phyloP scores from a whole-genome alignment of 1,140 invertebrate genomes.

The Caerostris extrusa region DNA sequence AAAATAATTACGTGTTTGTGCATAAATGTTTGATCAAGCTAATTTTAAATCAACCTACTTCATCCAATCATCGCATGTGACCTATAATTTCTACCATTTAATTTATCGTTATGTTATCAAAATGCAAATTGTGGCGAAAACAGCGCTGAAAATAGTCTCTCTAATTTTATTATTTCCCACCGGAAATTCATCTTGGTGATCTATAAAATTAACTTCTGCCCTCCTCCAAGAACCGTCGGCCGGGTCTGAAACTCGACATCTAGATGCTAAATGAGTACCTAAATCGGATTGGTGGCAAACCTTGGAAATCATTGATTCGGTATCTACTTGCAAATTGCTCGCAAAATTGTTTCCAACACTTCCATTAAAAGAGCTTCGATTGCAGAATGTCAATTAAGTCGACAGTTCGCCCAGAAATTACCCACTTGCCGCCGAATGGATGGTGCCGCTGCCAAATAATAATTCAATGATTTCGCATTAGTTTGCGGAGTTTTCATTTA shows the following conservation, averaged over 20 bases:
- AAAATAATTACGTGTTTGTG: too few species aligned
- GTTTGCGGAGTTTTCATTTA: conserved; percentile 35
- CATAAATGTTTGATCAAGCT: too few species aligned
- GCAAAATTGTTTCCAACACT: conserved; percentile 66
- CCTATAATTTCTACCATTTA: too few species aligned
- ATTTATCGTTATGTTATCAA: neutral
- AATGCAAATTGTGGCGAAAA: neutral
- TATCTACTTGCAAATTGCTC: conserved; percentile 70
- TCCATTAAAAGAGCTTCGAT: conserved; percentile 71
- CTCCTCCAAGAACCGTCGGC: neutral
- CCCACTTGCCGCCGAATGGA: neutral
- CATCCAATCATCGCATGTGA: too few species aligned
- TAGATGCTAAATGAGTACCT: neutral
- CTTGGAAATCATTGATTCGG: conserved; percentile 66
- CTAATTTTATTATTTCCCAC: neutral
- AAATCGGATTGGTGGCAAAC: conserved; percentile 50
- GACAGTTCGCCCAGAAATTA: conserved; percentile 48
- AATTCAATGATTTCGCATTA: conserved; percentile 58
- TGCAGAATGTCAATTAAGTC: conserved; percentile 70
- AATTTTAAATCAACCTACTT: too few species aligned
- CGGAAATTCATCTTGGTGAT: neutral
- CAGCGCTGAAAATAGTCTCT: neutral
- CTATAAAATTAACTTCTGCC: neutral
- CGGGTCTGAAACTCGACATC: neutral
- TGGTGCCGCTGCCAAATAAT: neutral